Base-by-base conservation (phyloP, 2,888 invertebrate genomes). In the Masnerella sp. region DNA sequence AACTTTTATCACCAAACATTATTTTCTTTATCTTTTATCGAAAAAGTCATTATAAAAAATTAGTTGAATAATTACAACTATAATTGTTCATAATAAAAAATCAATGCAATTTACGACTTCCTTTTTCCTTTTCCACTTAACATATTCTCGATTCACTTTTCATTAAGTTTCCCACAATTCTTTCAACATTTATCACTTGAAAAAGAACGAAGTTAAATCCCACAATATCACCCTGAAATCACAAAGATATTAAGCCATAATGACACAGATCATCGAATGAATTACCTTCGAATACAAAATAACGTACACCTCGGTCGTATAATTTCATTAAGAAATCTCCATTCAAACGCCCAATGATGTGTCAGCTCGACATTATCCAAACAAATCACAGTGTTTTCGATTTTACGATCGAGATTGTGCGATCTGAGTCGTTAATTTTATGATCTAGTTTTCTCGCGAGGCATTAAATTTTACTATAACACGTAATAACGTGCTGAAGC, bases 391-490 rank as follows among this genome's bases (percentile, higher is more conserved):
- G 30, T 38, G 15, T 40, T 42, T 38, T 14, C 17, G 3, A 4
- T 34, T 52, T 40, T 40, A 43, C 25, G 32, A 43, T 51, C 42
- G 25, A 34, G 15, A 42, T 36, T 47, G 22, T 32, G 22, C 7
- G 61, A 62, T 62, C 61, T 15, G 9, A 20, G 17, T 51, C 32
- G 42, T 62, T 51, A 62, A 62, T 52, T 52, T 51, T 62, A 42
- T 43, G 52, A 43, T 52, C 42, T 20, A 62, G 20, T 62, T 62
- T 61, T 32, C 49, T 30, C 7, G 15, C 1, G 5, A 25, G 17
- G 7, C 28, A 32, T 51, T 20, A 25, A 51, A 43, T 22, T 51
- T 32, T 12, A 42, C 8, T 17, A 1, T 52, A 52, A 42, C 12
- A n/a, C 18, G 22, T 62, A 52, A 62, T 43, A 25, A 22, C 8